These are phyloP conservation scores for Psilopogon haemacephalus DNA, from an alignment of 2,113 vertebrate species.

Conservation along the genomic window DNA sequence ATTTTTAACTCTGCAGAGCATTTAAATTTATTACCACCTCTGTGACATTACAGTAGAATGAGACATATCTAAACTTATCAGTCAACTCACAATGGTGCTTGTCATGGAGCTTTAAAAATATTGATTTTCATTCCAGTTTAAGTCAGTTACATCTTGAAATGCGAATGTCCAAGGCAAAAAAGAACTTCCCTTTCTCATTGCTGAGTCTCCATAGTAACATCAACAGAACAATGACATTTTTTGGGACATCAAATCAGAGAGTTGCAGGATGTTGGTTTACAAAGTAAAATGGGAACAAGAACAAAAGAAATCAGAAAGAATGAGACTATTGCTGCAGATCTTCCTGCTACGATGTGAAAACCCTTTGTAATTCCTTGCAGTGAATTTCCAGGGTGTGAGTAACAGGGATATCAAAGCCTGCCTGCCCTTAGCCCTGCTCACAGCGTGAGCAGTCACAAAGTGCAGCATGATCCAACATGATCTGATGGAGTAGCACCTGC, in stretches of 20 bases:
- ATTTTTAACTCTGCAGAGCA: neutral
- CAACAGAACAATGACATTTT: neutral
- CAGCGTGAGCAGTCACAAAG: neutral
- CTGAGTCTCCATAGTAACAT: neutral
- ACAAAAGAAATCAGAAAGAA: neutral
- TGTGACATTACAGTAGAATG: neutral
- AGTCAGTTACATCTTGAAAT: neutral
- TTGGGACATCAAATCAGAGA: neutral
- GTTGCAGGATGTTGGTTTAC: neutral
- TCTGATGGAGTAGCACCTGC: neutral
- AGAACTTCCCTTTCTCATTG: neutral
- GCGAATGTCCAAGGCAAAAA: neutral
- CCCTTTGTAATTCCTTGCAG: neutral
- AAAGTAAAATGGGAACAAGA: neutral
- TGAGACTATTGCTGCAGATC: neutral
- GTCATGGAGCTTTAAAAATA: neutral
- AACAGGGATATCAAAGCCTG: neutral
- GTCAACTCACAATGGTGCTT: neutral
- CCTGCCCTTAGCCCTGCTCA: neutral
- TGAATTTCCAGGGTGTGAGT: neutral
- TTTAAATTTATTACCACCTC: neutral
- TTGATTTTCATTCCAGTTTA: neutral
- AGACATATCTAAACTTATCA: neutral
- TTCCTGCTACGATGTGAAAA: neutral
- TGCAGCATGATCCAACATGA: neutral